phyloP scores from a whole-genome alignment of 2,888 invertebrate species.

The Drosophila borborema region DNA sequence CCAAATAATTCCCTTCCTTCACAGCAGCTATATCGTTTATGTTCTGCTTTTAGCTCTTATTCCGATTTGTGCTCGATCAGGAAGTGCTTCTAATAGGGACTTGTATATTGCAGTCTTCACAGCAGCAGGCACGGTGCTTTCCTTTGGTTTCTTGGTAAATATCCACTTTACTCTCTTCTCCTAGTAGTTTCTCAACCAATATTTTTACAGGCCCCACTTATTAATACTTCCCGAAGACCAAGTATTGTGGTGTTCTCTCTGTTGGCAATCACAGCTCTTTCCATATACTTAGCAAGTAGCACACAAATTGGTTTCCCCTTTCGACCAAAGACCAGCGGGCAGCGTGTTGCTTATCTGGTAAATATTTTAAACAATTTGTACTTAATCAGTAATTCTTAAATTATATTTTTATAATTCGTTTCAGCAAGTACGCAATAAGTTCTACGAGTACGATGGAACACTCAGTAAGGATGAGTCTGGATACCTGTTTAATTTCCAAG shows the following conservation, averaged over 20 bases:
- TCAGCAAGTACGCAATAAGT: slow-evolving; percentile 85
- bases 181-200: not conserved
- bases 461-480: slow-evolving; percentile 85
- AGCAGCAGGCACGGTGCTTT: slow-evolving; percentile 74
- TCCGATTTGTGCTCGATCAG: slow-evolving; percentile 87
- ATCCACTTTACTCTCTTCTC: not conserved
- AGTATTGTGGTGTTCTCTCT: slow-evolving; percentile 29
- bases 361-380: not conserved
- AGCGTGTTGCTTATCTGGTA: slow-evolving; percentile 85
- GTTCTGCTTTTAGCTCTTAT: slow-evolving; percentile 86
- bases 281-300: slow-evolving; percentile 59
- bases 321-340: slow-evolving; percentile 85
- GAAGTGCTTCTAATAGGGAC: slow-evolving; percentile 86
- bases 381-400: no score
- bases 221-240: slow-evolving; percentile 52
- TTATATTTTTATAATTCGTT: no score
- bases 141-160: slow-evolving; percentile 72
- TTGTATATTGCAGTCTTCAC: slow-evolving; percentile 85
- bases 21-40: slow-evolving; percentile 85
- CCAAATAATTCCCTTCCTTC: slow-evolving; percentile 84
- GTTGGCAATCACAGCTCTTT: slow-evolving; percentile 23
- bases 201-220: slow-evolving; percentile 43
- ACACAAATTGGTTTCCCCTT: slow-evolving; percentile 87
- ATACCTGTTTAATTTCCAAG: slow-evolving; percentile 85
- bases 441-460: slow-evolving; percentile 82